Evolutionary conservation across 2,113 vertebrate genomes (phyloP).

Genomic region (Stigmatopora nigra): DNA sequence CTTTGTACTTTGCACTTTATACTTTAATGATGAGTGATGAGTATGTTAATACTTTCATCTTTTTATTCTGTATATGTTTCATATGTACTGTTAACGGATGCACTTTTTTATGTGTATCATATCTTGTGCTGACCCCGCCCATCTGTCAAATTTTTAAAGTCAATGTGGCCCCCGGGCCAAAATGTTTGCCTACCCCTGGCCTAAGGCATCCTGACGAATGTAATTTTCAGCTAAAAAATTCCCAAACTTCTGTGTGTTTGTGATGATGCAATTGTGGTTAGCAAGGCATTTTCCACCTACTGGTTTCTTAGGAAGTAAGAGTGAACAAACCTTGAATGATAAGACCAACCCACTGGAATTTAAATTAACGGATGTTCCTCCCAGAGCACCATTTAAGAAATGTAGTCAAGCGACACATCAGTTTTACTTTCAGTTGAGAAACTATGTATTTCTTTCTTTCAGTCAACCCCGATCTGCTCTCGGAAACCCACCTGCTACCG

Average conservation of each 20-base stretch:
- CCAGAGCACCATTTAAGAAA: not conserved
- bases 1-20: too few species aligned
- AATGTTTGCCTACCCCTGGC: too few species aligned
- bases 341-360: conserved; percentile 11
- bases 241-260: conserved; percentile 6
- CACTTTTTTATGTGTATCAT: too few species aligned
- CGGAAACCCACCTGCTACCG: conserved; percentile 58
- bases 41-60: too few species aligned
- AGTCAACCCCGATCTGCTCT: conserved; percentile 69
- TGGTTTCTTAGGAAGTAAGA: conserved; percentile 43
- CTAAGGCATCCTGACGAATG: not conserved
- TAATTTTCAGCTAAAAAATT: conserved; percentile 4
- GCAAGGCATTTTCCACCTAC: conserved; percentile 37
- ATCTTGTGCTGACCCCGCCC: too few species aligned
- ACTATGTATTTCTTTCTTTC: conserved; percentile 7
- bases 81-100: too few species aligned
- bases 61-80: too few species aligned
- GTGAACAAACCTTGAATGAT: conserved; percentile 32
- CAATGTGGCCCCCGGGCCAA: too few species aligned
- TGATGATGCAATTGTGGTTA: conserved; percentile 39
- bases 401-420: not conserved
- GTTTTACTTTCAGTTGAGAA: conserved; percentile 2
- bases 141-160: too few species aligned
- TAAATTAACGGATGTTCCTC: conserved; percentile 29
- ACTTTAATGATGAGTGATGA: too few species aligned